Conservation (phyloP, 2,888 invertebrate species). For the Pyralis farinalis region DNA sequence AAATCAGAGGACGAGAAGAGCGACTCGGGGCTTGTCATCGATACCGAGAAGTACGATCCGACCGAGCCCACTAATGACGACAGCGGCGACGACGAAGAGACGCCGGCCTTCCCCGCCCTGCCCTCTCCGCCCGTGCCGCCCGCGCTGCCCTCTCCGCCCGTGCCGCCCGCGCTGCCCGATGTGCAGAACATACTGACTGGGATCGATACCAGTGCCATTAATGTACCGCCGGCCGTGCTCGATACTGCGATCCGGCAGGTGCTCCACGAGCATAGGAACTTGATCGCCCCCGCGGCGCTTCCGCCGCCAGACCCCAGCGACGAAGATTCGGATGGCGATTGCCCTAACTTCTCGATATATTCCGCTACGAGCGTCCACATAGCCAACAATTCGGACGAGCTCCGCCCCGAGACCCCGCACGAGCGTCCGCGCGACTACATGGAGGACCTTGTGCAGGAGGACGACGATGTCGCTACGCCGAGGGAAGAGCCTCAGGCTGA, state of each 20-base stretch:
- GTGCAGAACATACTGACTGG: slow-evolving; percentile 8
- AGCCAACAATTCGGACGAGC: slow-evolving; percentile 68
- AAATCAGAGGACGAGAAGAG: slow-evolving; percentile 76
- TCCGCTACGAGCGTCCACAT: slow-evolving; percentile 90
- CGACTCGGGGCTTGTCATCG: slow-evolving; percentile 81
- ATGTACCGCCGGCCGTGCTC: slow-evolving; percentile 45
- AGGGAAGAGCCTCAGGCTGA: no score
- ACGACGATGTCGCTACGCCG: slow-evolving; percentile 26
- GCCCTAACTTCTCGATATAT: slow-evolving; percentile 93
- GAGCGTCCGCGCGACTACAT: slow-evolving; percentile 21
- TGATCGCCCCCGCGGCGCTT: slow-evolving; percentile 31
- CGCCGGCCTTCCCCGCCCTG: slow-evolving; percentile 8
- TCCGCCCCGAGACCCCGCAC: slow-evolving; percentile 22
- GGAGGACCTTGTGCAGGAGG: slow-evolving; percentile 47
- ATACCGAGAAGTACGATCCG: slow-evolving; percentile 80
- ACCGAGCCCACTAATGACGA: slow-evolving; percentile 75
- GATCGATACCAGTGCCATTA: no score
- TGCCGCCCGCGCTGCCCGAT: slow-evolving; percentile 4
- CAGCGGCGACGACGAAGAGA: slow-evolving; percentile 46
- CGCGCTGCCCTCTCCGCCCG: slow-evolving; percentile 10
- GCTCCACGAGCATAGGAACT: slow-evolving; percentile 53
- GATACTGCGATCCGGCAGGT: slow-evolving; percentile 61
- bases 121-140: slow-evolving; percentile 14
- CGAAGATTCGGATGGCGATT: slow-evolving; percentile 83
- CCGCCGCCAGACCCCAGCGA: slow-evolving; percentile 38